Evolutionary conservation across 2,113 vertebrate species (phyloP).

Genomic region (Bos javanicus): DNA sequence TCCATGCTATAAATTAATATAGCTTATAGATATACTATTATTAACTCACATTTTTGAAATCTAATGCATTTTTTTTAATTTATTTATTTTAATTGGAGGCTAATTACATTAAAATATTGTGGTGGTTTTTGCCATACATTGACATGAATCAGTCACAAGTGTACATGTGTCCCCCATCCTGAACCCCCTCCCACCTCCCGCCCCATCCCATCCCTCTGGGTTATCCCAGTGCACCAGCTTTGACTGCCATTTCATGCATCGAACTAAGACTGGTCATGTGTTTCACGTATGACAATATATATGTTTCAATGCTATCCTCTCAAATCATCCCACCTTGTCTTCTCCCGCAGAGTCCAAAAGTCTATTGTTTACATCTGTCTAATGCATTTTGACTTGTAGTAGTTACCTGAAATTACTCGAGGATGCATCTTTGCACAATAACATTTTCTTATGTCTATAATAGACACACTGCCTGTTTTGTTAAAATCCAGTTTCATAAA

Average conservation of each 20-base stretch:
- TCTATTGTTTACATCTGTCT: background rate
- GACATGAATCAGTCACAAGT: background rate
- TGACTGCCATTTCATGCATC: background rate
- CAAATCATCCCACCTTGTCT: background rate
- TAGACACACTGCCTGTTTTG: constrained; percentile 82
- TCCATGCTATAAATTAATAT: background rate
- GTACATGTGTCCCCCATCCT: background rate
- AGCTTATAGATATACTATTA: constrained; percentile 14
- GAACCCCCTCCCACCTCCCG: background rate
- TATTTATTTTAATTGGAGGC: background rate
- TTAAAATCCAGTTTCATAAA: constrained; percentile 89
- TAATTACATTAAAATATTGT: background rate
- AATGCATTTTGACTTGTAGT: background rate
- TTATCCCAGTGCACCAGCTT: background rate
- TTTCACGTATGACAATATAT: background rate
- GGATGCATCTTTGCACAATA: constrained; percentile 84
- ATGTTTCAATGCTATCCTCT: background rate
- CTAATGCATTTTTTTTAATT: background rate
- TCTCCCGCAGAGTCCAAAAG: background rate
- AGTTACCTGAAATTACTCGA: constrained; percentile 82
- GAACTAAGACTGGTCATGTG: background rate
- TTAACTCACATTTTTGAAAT: constrained; percentile 33
- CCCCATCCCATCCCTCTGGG: background rate
- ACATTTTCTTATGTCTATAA: constrained; percentile 85
- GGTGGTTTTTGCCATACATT: background rate